Base-by-base conservation (phyloP, 2,888 invertebrate genomes). In the Sminthurinus aureus region DNA sequence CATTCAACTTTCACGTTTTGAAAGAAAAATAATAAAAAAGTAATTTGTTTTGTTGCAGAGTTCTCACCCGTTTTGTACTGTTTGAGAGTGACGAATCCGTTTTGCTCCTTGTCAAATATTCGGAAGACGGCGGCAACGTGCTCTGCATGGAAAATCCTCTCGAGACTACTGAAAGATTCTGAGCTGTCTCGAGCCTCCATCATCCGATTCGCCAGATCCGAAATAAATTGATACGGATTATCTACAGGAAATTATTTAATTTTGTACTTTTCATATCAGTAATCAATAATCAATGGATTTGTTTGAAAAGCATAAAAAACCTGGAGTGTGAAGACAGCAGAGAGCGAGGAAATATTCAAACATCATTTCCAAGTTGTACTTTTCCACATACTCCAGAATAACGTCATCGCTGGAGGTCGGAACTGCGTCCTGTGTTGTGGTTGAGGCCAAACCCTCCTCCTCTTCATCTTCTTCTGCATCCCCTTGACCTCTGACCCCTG, bases 91-190 rank as follows among this genome's bases (percentile, higher is more conserved):
- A 83, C 78, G 24, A 51, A 78, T 22, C 83, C 83, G 51, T 83
- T 83, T 78, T 78, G 69, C 38, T 81, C 78, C 38, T 81, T 84
- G 64, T 84, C 84, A 24, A 84, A 74, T 11, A 84, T 18, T 78
- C 76, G 58, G 58, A 78, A 84, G 11, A 84, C 52, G 13, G 84
- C 84, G 0, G 66, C 0, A 0, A 76, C 51, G 38, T 83, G 83
- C 8, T 67, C 78, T 4, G n/a, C 13, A 18, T 26, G 11, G 26
- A 83, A 83, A 20, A 83, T 67, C 24, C 78, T 50, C 6, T 77
- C 83, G 11, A 79, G 24, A 51, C n/a, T 79, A 18, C 50, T 38
- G 26, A 78, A 83, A 13, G 66, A 51, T 26, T 50, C 83, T 15
- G 78, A 52, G 24, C 24, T 52, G 22, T 50, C 26, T 18, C 83